Percentiles rank a stretch among this genome's conserved stretches.
These are phyloP conservation scores for Agrenia bidenticulata DNA, from an alignment of 2,888 invertebrate species.

Conservation along the genomic window DNA sequence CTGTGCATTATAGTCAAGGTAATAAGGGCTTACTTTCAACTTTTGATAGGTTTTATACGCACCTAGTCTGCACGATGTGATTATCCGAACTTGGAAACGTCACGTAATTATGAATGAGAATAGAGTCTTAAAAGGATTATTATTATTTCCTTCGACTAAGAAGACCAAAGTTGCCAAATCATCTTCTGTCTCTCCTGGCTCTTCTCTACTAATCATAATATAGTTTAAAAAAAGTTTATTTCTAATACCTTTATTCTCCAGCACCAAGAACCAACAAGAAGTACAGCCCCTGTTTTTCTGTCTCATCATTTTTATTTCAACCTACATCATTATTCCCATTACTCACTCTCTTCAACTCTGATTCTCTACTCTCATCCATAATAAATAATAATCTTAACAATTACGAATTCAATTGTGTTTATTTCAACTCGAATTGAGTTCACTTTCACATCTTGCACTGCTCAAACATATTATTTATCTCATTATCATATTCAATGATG, in stretches of 20 bases:
- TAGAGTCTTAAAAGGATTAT: conserved; percentile 33
- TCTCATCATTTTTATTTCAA: conserved; percentile 7
- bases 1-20: neutral
- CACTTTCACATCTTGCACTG: neutral
- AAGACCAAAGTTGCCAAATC: conserved; percentile 34
- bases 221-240: neutral
- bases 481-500: neutral
- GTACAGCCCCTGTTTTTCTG: conserved; percentile 3
- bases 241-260: neutral
- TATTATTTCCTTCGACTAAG: conserved; percentile 25
- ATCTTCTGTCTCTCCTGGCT: conserved; percentile 25
- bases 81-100: conserved; percentile 16
- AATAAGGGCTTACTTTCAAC: neutral
- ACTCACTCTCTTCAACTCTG: neutral
- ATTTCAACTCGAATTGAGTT: neutral
- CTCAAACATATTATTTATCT: neutral
- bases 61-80: conserved; percentile 11
- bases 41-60: neutral
- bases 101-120: conserved; percentile 27
- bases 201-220: conserved; percentile 21
- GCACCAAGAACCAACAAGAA: too few relatives aligned
- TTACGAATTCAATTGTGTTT: conserved; percentile 19
- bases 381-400: conserved; percentile 13
- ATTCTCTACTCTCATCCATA: conserved; percentile 2
- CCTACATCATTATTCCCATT: conserved; percentile 7